Evolutionary conservation across 2,888 invertebrate genomes (phyloP), one percentile per base, ranked within the genome.

Genomic region (Melinopterus prodromus): DNA sequence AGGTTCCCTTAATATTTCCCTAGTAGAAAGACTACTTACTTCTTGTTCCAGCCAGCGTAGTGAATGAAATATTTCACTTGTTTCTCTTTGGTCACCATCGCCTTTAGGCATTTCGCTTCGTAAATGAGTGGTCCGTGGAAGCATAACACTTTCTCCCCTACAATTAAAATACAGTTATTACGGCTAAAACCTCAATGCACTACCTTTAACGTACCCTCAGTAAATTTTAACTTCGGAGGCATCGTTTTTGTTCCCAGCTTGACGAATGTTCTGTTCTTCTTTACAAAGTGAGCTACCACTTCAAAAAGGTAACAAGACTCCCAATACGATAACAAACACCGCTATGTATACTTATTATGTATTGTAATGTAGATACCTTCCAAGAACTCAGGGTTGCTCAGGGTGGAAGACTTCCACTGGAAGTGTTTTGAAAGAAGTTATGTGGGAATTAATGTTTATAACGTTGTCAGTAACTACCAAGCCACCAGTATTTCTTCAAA

Each of bases 1-100:
- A 37, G 26, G 2, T 26, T 26, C 26, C 26, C 26, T 26, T 26
- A 26, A 71, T 71, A 78, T 70, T 35, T 15, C 5, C 16, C 69
- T 9, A n/a, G 16, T 3, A 70, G 2, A 15, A 75, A 6, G 15
- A 26, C 53, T 5, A 89, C 92, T 90, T 91, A 98, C 97, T 97
- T 98, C 91, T 98, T 99, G 88, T 98, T 99, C 99, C 99, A 99
- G 1, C 98, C 98, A 84, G 97, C 97, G 89, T 99, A 99, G 89
- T 99, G 99, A 83, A 99, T 97, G 81, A 97, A 94, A 90, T 98
- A 98, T 87, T 96, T 94, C 6, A 96, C 92, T 89, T 95, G 94
- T 89, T 97, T 97, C 84, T 97, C 97, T 88, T 96, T 97, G 2
- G 94, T 93, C 83, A 95, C 91, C 78, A 94, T 93, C 83, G 94